phyloP scores from a whole-genome alignment of 2,113 vertebrate genomes.

The Coptodon rendalli region DNA sequence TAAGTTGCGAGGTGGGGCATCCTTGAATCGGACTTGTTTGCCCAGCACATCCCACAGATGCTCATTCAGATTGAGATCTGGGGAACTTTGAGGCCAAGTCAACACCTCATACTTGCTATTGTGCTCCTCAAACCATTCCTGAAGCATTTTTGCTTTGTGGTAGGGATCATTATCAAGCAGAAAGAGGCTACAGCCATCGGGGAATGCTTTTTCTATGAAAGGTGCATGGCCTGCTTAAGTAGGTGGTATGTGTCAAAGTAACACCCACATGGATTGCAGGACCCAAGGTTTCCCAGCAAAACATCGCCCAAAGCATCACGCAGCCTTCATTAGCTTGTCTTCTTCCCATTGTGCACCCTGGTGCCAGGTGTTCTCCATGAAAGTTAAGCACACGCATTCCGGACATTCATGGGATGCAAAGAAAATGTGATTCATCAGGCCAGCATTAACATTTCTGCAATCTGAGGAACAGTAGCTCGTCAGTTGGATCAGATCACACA shows the following conservation, averaged over 20 bases:
- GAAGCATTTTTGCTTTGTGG: background rate
- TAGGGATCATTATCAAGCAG: background rate
- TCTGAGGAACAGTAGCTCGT: background rate
- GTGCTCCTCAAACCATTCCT: background rate
- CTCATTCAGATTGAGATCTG: background rate
- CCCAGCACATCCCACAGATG: background rate
- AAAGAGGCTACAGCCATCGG: background rate
- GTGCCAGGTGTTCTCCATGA: background rate
- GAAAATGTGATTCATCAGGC: background rate
- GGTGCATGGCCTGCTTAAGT: background rate
- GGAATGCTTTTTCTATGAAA: background rate
- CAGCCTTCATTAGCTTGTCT: background rate
- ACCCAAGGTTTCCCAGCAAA: background rate
- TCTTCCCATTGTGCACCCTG: background rate
- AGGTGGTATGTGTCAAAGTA: background rate
- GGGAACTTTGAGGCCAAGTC: background rate
- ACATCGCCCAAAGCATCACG: background rate
- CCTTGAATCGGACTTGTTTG: background rate
- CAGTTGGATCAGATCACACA: background rate
- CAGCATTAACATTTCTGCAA: background rate
- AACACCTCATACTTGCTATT: background rate
- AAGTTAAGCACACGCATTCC: background rate
- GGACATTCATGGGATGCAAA: background rate
- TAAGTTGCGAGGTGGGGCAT: background rate
- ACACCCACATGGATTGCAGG: background rate